phyloP scores from a whole-genome alignment of 2,888 invertebrate genomes.

The Parascotia fuliginaria region DNA sequence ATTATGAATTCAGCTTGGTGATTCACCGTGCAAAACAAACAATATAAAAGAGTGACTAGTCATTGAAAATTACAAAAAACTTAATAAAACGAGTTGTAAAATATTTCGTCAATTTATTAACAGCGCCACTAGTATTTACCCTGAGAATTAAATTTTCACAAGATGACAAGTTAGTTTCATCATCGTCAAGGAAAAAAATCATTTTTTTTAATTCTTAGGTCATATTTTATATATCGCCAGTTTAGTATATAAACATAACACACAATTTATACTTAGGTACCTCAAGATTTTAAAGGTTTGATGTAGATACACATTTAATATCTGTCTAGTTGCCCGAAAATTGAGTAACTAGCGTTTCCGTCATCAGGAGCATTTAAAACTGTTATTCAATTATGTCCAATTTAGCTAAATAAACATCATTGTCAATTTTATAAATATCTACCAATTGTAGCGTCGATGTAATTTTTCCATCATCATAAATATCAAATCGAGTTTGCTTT shows the following conservation, averaged over 20 bases:
- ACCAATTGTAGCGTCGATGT: slow-evolving; percentile 15
- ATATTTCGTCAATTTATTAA: too few species aligned
- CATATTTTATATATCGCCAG: too few species aligned
- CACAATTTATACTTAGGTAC: too few species aligned
- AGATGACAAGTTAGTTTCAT: too few species aligned
- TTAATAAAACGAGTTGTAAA: too few species aligned
- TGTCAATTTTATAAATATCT: slow-evolving; percentile 12
- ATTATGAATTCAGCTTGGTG: slow-evolving; percentile 31
- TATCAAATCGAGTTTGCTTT: slow-evolving; percentile 34
- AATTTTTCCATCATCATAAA: slow-evolving; percentile 22
- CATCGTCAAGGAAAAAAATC: too few species aligned
- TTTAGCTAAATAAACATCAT: slow-evolving; percentile 6
- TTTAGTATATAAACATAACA: too few species aligned
- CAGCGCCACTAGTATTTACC: too few species aligned
- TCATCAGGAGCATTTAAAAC: not conserved
- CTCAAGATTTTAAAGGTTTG: too few species aligned
- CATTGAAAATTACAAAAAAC: not conserved
- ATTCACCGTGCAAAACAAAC: slow-evolving; percentile 28
- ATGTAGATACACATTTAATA: too few species aligned
- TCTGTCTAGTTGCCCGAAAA: not conserved
- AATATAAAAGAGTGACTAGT: not conserved
- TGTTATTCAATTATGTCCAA: slow-evolving; percentile 1
- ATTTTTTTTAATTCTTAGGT: too few species aligned
- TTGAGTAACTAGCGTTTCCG: not conserved
- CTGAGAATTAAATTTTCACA: too few species aligned